Base-by-base conservation (phyloP, 1,140 invertebrate species). In the Dermatophagoides farinae region DNA sequence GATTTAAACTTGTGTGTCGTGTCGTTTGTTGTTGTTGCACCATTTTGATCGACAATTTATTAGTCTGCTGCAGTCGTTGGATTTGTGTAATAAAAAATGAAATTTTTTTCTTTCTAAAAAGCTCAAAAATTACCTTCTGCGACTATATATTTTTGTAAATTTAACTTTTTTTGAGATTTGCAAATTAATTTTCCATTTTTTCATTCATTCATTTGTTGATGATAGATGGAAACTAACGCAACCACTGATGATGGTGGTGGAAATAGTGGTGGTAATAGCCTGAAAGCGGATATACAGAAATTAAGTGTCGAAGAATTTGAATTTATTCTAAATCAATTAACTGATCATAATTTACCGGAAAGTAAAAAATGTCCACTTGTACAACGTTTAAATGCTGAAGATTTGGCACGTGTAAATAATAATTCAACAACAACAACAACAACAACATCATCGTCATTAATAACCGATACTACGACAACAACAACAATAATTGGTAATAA, bases 361-460 rank as follows among this genome's bases (percentile, higher is more conserved):
- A 25, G 57, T 14, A 44, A 62, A 39, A 62, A 62, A 41, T 59
- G 62, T 53, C 62, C 58, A 46, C 39, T 62, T 20, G 62, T 62
- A 25, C 62, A 46, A 20, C 55, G 62, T 16, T 40, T 62, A n/a
- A 62, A 59, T 10, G 46, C 16, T 12, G 61, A 62, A 38, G n/a
- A 31, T 23, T 31, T 37, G 6, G 37, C 10, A 41, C 40, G 39
- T 20, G 16, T 23, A 12, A 50, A 25, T 50, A 20, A 23, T 25
- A 44, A 44, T 20, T 5, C 2, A 5, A n/a, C 43, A 44, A n/a
- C 14, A n/a, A 5, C 43, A 44, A n/a, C n/a, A n/a, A 44, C 2
- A 5, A n/a, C 43, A 44, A n/a, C 14, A n/a, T 44, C 43, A 44
- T 44, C 2, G 2, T 44, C 31, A 31, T 31, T 31, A 8, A 31